phyloP scores from a whole-genome alignment of 2,888 invertebrate species.

The Leptopilina syphax region DNA sequence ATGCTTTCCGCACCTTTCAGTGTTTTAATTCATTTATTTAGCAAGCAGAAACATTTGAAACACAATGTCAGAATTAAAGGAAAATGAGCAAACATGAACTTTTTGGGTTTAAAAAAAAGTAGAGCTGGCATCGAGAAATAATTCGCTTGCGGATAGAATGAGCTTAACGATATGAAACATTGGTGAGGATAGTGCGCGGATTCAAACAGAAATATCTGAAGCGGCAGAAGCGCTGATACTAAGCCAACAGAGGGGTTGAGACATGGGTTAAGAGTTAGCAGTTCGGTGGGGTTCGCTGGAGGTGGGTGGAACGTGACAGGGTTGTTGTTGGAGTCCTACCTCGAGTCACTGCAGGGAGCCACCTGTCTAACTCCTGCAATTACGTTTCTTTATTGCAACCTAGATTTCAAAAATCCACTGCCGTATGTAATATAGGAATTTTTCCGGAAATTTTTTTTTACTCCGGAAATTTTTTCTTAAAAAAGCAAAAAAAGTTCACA shows the following conservation, averaged over 20 bases:
- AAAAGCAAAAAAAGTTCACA: no score
- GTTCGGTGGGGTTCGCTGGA: slow-evolving; percentile 50
- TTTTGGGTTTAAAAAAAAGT: not conserved
- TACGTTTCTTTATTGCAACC: not conserved
- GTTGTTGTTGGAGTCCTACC: slow-evolving; percentile 52
- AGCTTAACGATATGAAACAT: slow-evolving; percentile 32
- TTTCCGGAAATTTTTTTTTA: no score
- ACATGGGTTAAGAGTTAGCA: slow-evolving; percentile 62
- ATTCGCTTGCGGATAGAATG: slow-evolving; percentile 5
- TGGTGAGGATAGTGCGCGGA: slow-evolving; percentile 45
- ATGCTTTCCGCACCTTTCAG: not conserved
- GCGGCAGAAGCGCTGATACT: slow-evolving; percentile 73
- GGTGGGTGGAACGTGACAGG: slow-evolving; percentile 45
- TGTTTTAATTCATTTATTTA: not conserved
- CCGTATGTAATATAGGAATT: no score
- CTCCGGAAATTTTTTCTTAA: no score
- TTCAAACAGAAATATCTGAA: slow-evolving; percentile 62
- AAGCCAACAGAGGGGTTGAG: slow-evolving; percentile 65
- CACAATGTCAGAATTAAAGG: not conserved
- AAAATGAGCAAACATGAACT: not conserved
- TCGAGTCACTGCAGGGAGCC: slow-evolving; percentile 62
- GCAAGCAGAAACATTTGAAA: not conserved
- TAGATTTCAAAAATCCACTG: no score
- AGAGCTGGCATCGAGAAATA: not conserved
- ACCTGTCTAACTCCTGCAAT: slow-evolving; percentile 57